Evolutionary conservation across 1,140 invertebrate species (phyloP), one percentile per base, ranked within the genome.

Genomic region (Polypedilum vanderplanki): DNA sequence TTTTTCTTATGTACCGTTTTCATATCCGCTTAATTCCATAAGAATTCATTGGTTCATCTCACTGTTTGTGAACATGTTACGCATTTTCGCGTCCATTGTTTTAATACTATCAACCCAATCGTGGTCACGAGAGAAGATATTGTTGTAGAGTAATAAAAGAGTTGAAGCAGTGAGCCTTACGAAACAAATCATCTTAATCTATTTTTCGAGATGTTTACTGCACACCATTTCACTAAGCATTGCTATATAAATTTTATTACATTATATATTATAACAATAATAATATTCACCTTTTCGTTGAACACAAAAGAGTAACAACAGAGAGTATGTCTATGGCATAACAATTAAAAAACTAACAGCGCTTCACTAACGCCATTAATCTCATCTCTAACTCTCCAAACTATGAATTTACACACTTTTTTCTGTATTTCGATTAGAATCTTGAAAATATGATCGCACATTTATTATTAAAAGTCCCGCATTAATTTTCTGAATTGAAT

Each of bases 401-500:
- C 17, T 20, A 70, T 33, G 24, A 33, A 33, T 33, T 33, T 33
- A 33, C 5, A 3, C 24, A 33, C 24, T 33, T 33, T 33, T 33
- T 33, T n/a, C n/a, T n/a, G n/a, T n/a, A 20, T 18, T 70, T 70
- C 65, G 65, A 70, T 70, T 70, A 70, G 20, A 70, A 70, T 70
- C 65, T 70, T 70, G 20, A 70, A 20, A 70, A 70, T 70, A 70
- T 70, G 65, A 70, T 70, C 65, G 65, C 65, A 70, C 65, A 70
- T 70, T 70, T 70, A 70, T 70, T 70, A 70, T 20, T n/a, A 57
- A 57, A 70, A 18, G 20, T 18, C 65, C 20, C 65, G 17, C 65
- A 70, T 70, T 57, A 57, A 57, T 70, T 57, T 70, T 70, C 17
- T 70, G 65, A 70, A 70, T 70, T 70, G 65, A 70, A 70, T 70